Conservation (phyloP, 2,888 invertebrate species). For the Diarsia mendica region DNA sequence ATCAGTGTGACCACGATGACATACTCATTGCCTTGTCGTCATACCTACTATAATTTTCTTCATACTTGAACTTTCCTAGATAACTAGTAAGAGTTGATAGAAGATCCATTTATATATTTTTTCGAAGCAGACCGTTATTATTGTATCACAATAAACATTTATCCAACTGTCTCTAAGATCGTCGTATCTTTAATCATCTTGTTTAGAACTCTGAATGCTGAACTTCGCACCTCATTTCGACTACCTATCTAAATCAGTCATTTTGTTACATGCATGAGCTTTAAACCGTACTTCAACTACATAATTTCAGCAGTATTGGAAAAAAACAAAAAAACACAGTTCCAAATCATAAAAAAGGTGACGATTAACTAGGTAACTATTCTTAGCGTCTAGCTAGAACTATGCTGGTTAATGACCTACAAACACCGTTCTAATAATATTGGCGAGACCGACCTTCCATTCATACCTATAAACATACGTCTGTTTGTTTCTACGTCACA, state of each 20-base stretch:
- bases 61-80: neutral
- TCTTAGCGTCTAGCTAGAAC: neutral
- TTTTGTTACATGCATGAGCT: neutral
- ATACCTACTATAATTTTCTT: neutral
- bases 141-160: neutral
- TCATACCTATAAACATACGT: slow-evolving; percentile 40
- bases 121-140: no score
- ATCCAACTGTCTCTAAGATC: neutral
- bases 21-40: no score
- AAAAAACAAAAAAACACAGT: neutral
- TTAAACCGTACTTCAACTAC: neutral
- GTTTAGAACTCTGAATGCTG: neutral
- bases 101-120: neutral
- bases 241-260: neutral
- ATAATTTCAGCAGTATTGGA: neutral
- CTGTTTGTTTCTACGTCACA: slow-evolving; percentile 51
- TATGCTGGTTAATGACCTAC: slow-evolving; percentile 48
- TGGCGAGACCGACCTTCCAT: slow-evolving; percentile 50
- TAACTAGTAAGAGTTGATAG: neutral
- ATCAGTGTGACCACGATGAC: no score
- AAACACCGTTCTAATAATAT: slow-evolving; percentile 57
- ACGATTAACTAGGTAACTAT: neutral
- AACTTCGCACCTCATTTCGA: neutral
- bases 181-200: neutral
- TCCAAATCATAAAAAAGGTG: neutral